Evolutionary conservation across 2,113 vertebrate genomes (phyloP), one percentile per base, ranked within the genome.

Genomic region (Neolamprologus sp.): DNA sequence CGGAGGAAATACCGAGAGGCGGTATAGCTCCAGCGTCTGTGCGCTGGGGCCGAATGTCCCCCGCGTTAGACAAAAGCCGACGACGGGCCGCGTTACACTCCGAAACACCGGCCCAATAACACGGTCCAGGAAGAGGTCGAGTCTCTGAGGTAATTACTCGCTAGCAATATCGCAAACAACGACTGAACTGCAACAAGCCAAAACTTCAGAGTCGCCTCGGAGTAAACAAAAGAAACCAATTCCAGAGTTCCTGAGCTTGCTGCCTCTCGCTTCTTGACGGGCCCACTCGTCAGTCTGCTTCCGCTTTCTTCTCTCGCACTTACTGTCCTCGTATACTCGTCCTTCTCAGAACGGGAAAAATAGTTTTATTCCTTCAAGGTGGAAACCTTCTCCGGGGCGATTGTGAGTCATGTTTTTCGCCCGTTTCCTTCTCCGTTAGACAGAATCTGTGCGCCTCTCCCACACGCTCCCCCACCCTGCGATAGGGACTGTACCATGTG

Each of bases 381-480:
- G 89, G 85, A 95, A 93, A 93, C 89, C 88, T 90, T 94, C 94
- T 78, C 58, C 42, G 10, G 90, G 94, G 85, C 93, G 91, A 84
- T 68, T 82, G 87, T 49, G 89, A 89, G 42, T 94, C 93, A 91
- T 93, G 90, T 89, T 96, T 87, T 33, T 91, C 89, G 89, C 88
- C 89, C 93, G 91, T 94, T 84, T 94, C 85, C 88, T 91, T 92
- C 94, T 93, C 95, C 88, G 95, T 94, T 94, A 91, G 84, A 88
- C 94, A 86, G 94, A 95, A 93, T 90, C 92, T 91, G 89, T 94
- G 93, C 93, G 92, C 3, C 92, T 63, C 89, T 79, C 82, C 88
- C 86, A 92, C 90, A 90, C 92, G 89, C 92, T 94, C 96, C 95
- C 91, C 96, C 96, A 94, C 95, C 95, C 96, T 93, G 94, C 85